Evolutionary conservation across 2,113 vertebrate genomes (phyloP), one percentile per base, ranked within the genome.

Genomic region (Cepphus grylle): DNA sequence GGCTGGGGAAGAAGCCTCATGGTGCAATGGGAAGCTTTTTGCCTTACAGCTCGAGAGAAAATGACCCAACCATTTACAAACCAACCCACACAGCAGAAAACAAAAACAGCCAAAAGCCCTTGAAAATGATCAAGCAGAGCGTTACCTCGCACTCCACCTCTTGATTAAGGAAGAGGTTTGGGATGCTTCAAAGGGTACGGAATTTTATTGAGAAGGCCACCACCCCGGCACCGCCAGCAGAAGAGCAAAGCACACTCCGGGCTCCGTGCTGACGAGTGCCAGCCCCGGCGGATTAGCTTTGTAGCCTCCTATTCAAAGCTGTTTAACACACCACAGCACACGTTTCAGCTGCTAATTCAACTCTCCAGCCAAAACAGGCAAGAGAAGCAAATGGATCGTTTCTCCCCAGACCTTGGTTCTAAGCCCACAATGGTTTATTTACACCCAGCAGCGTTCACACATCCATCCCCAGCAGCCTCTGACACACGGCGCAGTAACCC

Each of bases 301-400:
- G 77, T 1, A 74, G 69, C 72, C 81, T 95, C 66, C 43, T 36
- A 52, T 81, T 78, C 73, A 84, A 0, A 14, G 61, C 27, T 40
- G 49, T 63, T 95, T 71, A 87, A 94, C 94, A 93, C 78, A 65
- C 49, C 63, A 80, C 70, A 85, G 96, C 90, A 77, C 71, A 65
- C 58, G 13, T 53, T 90, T 38, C 2, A 76, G 83, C 94, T 82
- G 77, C 45, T 91, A 85, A 94, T 87, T 87, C 73, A 81, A 70
- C 65, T 58, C 66, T n/a, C 69, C 43, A 47, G 66, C 47, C 73
- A 87, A 47, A 86, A 92, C 32, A 91, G n/a, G 45, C 69, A 66
- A 16, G 42, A 78, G 67, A 88, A 89, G 47, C 45, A 42, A 91
- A 79, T 0, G 6, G 65, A 71, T 83, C 5, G 3, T 69, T 79